Base-by-base conservation (phyloP, 1,140 invertebrate genomes). In the Branchinecta lindahli region DNA sequence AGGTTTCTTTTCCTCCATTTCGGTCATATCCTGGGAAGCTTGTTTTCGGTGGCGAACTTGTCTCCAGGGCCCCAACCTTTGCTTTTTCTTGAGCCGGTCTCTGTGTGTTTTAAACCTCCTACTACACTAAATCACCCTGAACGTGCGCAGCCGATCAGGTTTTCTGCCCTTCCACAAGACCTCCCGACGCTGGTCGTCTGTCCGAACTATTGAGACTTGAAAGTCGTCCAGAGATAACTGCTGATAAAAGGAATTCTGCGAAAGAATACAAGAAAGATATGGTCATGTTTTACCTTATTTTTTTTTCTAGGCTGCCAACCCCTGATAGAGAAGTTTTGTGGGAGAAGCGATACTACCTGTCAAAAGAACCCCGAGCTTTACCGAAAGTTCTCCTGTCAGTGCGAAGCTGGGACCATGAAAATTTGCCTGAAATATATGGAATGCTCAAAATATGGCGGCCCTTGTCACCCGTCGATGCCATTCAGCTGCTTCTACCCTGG, bases 261-360 rank as follows among this genome's bases (percentile, higher is more conserved):
- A 1, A 33, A 33, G 33, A 5, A 33, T 33, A 33, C 33, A 33
- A 33, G 33, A 33, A 33, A 33, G 33, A 33, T 33, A 33, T 5
- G 5, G 33, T 33, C 33, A 1, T 71, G 66, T 46, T 70, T 6
- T 10, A 45, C 61, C 8, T 73, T 21, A 15, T 18, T 61, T 61
- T 10, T 66, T 33, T 44, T 66, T 46, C 8, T 69, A 76, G 74
- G 66, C 75, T 75, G 68, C 74, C 75, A 10, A 73, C 74, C 0
- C 81, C 82, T 67, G 83, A 85, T 75, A 81, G 87, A 66, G 87
- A 92, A 81, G 84, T 95, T 61, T 83, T 98, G 70, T 98, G 95
- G 95, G 90, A 94, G 75, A 95, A 95, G 75, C 84, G 95, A 9
- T 86, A 94, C 77, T 95, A 96, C 80, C 81, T 98, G 33, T 85